Conservation (phyloP, 2,797 vertebrate species). For the Hippopotamyrus pictus region DNA sequence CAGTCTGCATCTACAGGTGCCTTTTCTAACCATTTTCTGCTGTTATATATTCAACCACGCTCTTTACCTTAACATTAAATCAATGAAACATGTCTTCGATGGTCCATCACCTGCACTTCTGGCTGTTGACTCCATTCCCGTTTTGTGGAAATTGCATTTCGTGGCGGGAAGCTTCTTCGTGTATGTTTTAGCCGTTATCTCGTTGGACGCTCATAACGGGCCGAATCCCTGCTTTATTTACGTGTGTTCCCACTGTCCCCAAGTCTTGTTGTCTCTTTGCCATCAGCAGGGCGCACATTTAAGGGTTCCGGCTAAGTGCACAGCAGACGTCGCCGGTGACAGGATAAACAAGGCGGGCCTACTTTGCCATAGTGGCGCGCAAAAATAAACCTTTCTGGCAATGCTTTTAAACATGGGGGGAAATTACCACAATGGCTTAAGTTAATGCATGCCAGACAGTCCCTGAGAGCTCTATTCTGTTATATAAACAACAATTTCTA, state of each 20-base stretch:
- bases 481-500: background rate
- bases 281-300: background rate
- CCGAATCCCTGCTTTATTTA: background rate
- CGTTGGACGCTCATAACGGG: background rate
- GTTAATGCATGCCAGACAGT: background rate
- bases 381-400: conserved; percentile 8
- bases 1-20: background rate
- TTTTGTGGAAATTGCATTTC: background rate
- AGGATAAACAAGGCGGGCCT: background rate
- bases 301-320: background rate
- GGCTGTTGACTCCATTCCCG: background rate
- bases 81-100: background rate
- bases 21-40: background rate
- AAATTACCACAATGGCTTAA: conserved; percentile 8
- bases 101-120: background rate
- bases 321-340: background rate
- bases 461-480: background rate
- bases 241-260: background rate
- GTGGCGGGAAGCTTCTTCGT: background rate
- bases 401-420: background rate
- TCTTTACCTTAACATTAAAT: background rate
- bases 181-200: background rate
- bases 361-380: background rate
- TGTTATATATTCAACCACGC: background rate
- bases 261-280: background rate